phyloP scores from a whole-genome alignment of 2,888 invertebrate genomes.

The Lathronympha strigana region DNA sequence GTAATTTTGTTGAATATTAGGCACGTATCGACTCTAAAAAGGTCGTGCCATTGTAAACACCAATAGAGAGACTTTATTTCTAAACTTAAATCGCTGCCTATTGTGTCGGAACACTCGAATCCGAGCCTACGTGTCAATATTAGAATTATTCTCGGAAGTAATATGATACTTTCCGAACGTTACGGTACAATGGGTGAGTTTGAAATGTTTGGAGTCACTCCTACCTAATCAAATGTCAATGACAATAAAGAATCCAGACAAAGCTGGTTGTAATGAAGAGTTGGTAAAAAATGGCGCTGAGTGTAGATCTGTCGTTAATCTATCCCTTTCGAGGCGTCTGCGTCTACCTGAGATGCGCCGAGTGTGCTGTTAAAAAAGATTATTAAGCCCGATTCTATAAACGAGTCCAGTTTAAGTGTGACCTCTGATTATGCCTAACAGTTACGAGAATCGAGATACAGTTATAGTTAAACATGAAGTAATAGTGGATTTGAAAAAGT shows the following conservation, averaged over 20 bases:
- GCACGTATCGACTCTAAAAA: constrained; percentile 69
- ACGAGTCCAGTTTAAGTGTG: neutral
- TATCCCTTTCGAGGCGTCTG: constrained; percentile 31
- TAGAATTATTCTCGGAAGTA: constrained; percentile 68
- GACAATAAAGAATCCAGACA: constrained; percentile 39
- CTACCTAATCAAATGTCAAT: constrained; percentile 41
- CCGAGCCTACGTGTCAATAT: constrained; percentile 64
- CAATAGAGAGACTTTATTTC: constrained; percentile 54
- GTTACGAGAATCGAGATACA: neutral
- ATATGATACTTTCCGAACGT: constrained; percentile 63
- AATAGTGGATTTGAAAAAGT: constrained; percentile 2
- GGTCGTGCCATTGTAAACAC: constrained; percentile 70
- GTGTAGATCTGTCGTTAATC: constrained; percentile 38
- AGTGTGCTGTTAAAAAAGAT: constrained; percentile 32
- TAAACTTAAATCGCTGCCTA: constrained; percentile 53
- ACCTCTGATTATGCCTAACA: neutral
- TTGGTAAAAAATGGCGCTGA: constrained; percentile 39
- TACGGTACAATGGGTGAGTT: constrained; percentile 40
- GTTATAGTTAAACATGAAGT: neutral
- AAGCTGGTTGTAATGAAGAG: constrained; percentile 34
- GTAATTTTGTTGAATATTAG: constrained; percentile 75
- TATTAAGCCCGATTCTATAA: neutral
- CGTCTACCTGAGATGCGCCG: constrained; percentile 40
- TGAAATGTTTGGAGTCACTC: constrained; percentile 42
- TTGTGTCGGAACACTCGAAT: constrained; percentile 63